Evolutionary conservation across 2,888 invertebrate genomes (phyloP).

Genomic region (Hemaris fuciformis): DNA sequence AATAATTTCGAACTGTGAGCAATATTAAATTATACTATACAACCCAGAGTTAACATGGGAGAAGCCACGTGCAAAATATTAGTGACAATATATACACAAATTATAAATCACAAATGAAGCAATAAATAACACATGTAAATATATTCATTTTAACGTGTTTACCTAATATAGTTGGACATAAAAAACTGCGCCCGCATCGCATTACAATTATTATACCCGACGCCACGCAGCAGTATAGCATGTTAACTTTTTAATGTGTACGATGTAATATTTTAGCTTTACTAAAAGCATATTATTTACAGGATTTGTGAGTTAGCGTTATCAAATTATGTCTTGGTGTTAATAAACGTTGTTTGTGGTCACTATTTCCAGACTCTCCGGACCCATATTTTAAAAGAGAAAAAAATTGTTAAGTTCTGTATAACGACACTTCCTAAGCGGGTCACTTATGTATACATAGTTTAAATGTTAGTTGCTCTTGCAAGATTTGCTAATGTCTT

Average conservation of each 20-base stretch:
- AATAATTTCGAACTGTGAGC: too few species aligned
- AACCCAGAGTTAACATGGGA: too few species aligned
- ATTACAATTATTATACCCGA: conserved; percentile 33
- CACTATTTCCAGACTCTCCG: too few species aligned
- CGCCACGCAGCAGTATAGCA: conserved; percentile 24
- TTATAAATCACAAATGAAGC: conserved; percentile 10
- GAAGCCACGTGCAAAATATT: neutral
- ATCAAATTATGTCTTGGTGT: neutral
- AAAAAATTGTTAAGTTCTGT: too few species aligned
- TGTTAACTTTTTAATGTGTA: conserved; percentile 28
- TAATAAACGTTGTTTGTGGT: too few species aligned
- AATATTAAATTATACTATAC: too few species aligned
- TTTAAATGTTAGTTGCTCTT: too few species aligned
- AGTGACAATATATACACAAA: neutral
- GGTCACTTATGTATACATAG: too few species aligned
- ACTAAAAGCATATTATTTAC: neutral
- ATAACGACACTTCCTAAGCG: too few species aligned
- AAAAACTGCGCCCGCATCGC: conserved; percentile 38
- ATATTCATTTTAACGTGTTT: conserved; percentile 38
- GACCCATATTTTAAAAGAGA: too few species aligned
- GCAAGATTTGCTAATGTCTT: too few species aligned
- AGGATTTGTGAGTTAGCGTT: neutral
- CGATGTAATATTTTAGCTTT: conserved; percentile 19
- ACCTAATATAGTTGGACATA: conserved; percentile 46
- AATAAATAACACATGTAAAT: conserved; percentile 12